A percentile compares a stretch with the other conserved stretches of the same genome.
Evolutionary conservation across 2,113 vertebrate genomes (phyloP).

Genomic region (Eubucco bourcierii): DNA sequence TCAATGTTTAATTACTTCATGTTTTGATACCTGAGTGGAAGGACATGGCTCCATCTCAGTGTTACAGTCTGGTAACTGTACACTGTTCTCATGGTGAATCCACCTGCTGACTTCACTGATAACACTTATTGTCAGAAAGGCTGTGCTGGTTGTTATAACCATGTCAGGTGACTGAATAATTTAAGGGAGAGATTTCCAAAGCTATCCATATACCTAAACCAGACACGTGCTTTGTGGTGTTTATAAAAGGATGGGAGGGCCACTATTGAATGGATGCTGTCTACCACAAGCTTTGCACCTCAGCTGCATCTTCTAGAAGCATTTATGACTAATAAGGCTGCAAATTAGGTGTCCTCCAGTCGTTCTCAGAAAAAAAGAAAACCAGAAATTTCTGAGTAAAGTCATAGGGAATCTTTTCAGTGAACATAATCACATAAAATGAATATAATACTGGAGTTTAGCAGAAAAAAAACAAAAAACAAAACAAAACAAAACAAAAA

Average conservation of each 20-base stretch:
- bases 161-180: constrained; percentile 2
- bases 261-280: background rate
- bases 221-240: background rate
- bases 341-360: background rate
- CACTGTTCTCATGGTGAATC: background rate
- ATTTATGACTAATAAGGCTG: background rate
- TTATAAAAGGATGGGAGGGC: background rate
- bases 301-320: background rate
- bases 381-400: background rate
- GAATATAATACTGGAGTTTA: background rate
- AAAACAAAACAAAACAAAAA: no score
- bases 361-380: background rate
- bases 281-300: background rate
- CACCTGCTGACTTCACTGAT: background rate
- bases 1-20: constrained; percentile 27
- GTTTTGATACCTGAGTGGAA: constrained; percentile 9
- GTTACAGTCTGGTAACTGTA: background rate
- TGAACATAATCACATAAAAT: background rate
- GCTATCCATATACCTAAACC: background rate
- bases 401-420: background rate
- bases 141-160: background rate
- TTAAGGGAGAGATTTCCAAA: constrained; percentile 33
- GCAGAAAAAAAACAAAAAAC: background rate
- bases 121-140: background rate
- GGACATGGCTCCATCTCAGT: background rate